A percentile compares a stretch with the other conserved stretches of the same genome.
These are phyloP conservation scores for Scolopax bukidnonensis DNA, from an alignment of 2,797 vertebrate genomes.

Conservation along the genomic window DNA sequence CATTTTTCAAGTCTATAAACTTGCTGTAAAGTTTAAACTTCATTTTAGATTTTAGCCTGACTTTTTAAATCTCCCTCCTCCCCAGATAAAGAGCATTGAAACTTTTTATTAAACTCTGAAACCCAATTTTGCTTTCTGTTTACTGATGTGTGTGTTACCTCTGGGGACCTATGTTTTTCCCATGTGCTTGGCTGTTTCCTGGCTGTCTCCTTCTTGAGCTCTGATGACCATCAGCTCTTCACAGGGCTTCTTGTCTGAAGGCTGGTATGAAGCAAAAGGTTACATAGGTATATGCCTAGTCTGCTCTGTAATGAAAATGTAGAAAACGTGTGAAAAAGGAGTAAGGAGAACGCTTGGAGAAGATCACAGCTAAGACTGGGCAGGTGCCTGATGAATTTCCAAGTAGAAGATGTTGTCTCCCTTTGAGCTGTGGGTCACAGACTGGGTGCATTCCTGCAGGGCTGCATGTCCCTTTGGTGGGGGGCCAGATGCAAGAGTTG, in stretches of 20 bases:
- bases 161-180: not conserved
- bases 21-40: not conserved
- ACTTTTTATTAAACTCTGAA: not conserved
- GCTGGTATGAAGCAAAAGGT: not conserved
- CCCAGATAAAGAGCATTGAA: not conserved
- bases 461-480: not conserved
- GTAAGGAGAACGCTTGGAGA: not conserved
- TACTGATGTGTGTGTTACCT: not conserved
- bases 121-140: not conserved
- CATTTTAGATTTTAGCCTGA: not conserved
- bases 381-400: not conserved
- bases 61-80: not conserved
- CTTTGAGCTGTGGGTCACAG: accelerated
- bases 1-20: not conserved
- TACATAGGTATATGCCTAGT: accelerated
- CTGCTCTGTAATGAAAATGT: accelerated
- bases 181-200: not conserved
- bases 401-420: not conserved
- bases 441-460: not conserved
- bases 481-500: too few species aligned
- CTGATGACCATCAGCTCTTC: not conserved
- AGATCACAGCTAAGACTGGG: not conserved
- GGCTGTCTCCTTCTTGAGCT: not conserved
- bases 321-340: not conserved
- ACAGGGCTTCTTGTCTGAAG: not conserved